Evolutionary conservation across 2,888 invertebrate genomes (phyloP), one percentile per base, ranked within the genome.

Genomic region (Drosophila colorata): DNA sequence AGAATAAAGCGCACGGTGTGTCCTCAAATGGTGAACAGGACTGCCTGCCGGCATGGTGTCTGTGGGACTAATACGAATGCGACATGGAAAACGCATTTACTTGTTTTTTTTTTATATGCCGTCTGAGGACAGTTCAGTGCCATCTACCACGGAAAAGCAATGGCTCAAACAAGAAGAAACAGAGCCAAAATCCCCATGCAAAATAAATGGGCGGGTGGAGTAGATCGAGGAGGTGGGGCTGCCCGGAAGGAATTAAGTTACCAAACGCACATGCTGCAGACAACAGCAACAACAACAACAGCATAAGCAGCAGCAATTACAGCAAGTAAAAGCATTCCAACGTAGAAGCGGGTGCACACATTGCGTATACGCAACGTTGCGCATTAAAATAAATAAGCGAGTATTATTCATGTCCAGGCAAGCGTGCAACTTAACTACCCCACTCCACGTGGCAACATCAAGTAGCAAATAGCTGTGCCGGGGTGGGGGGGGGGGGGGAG

Each of bases 351-450:
- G 9, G 16, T 13, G 47, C 55, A 60, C 60, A 76, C 69, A 57
- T 64, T 80, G 85, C 89, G 89, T 83, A 83, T 87, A 83, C 87
- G 89, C 84, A 69, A 70, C 68, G 82, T 55, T 71, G 74, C 66
- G 68, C 87, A 80, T 69, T 69, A 69, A 84, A 63, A 69, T 64
- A 87, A 88, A 80, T 74, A 87, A 68, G 65, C 69, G 58, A 58
- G 58, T 65, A 87, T 88, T 87, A 84, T 83, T 84, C 68, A 66
- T 74, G 87, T 68, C 56, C 89, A 77, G 52, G 67, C 87, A 83
- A 67, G 80, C 87, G 78, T 72, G 60, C 61, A 74, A 72, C 78
- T 73, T 61, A 57, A 67, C 60, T 51, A 48, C 47, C 44, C 44
- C 66, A 44, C 59, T 57, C 41, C 59, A 56, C 23, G 43, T 28